These are phyloP conservation scores for Neodiprion fabricii DNA, from an alignment of 1,140 invertebrate species.

Conservation along the genomic window DNA sequence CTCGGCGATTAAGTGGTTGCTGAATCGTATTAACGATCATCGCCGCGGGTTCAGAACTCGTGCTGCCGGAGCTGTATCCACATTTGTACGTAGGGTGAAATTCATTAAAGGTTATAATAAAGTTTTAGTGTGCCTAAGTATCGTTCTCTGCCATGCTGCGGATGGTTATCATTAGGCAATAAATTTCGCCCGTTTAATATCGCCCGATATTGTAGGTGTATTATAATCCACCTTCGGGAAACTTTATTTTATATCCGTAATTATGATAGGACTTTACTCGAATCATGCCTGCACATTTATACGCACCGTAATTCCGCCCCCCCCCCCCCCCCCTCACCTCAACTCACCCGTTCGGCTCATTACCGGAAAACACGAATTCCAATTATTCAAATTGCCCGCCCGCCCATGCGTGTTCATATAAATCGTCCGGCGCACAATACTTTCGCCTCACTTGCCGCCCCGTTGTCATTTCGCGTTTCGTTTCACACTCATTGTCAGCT, in stretches of 20 bases:
- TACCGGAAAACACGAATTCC: slow-evolving; percentile 18
- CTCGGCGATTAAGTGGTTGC: too few species aligned
- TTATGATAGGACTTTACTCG: not conserved
- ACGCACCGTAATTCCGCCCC: not conserved
- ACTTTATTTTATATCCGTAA: not conserved
- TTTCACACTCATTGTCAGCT: not conserved
- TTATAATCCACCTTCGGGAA: not conserved
- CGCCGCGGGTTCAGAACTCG: too few species aligned
- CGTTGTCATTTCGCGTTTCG: not conserved
- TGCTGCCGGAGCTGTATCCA: too few species aligned
- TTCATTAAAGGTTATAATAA: too few species aligned
- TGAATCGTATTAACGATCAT: too few species aligned
- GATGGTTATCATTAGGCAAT: not conserved
- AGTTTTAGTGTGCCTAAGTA: too few species aligned
- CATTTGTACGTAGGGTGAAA: too few species aligned
- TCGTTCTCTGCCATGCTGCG: too few species aligned
- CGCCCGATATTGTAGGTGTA: not conserved
- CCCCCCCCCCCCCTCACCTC: too few species aligned
- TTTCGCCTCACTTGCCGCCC: not conserved
- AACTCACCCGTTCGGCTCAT: not conserved
- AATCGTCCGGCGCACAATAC: slow-evolving; percentile 7
- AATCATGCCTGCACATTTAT: not conserved
- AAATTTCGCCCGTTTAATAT: not conserved
- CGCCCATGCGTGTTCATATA: slow-evolving; percentile 22
- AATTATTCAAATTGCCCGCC: slow-evolving; percentile 22